Percentiles rank a stretch among this genome's conserved stretches.
Evolutionary conservation across 2,113 vertebrate genomes (phyloP).

Genomic region (Delphinapterus leucas): DNA sequence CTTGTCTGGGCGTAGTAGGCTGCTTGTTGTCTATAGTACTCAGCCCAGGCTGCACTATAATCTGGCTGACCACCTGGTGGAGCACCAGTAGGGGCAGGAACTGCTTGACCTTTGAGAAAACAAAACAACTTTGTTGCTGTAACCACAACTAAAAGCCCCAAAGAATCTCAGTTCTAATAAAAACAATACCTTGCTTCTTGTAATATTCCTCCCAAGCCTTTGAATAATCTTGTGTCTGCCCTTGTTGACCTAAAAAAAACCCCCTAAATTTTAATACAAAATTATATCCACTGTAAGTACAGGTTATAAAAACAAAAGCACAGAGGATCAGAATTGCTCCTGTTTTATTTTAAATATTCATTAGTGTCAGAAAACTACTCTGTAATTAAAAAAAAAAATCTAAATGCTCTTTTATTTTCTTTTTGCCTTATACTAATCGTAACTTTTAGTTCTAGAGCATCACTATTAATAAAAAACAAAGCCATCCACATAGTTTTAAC

Average conservation of each 20-base stretch:
- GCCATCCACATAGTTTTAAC: not conserved
- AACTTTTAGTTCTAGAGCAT: not conserved
- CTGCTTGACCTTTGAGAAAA: slow-evolving; percentile 84
- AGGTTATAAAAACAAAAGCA: slow-evolving; percentile 38
- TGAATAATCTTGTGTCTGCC: slow-evolving; percentile 87
- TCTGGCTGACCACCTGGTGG: slow-evolving; percentile 95
- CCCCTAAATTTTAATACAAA: slow-evolving; percentile 68
- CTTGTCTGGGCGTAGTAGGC: slow-evolving; percentile 96
- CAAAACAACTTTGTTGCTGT: slow-evolving; percentile 58
- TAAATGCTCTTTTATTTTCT: not conserved
- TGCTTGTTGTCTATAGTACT: slow-evolving; percentile 98
- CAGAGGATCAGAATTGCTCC: slow-evolving; percentile 33
- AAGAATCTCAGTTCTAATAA: slow-evolving; percentile 62
- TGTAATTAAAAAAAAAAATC: not conserved
- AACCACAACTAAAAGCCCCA: slow-evolving; percentile 11
- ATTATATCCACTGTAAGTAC: slow-evolving; percentile 49
- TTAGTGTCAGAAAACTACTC: slow-evolving; percentile 22
- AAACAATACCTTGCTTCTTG: slow-evolving; percentile 86
- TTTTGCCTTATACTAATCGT: not conserved
- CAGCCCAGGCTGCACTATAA: slow-evolving; percentile 98
- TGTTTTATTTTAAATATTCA: not conserved
- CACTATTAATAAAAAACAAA: not conserved
- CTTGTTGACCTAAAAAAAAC: slow-evolving; percentile 84
- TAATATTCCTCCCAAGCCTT: slow-evolving; percentile 90
- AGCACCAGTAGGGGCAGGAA: slow-evolving; percentile 88